Evolutionary conservation across 2,113 vertebrate genomes (phyloP).

Genomic region (Tragelaphus strepsiceros): DNA sequence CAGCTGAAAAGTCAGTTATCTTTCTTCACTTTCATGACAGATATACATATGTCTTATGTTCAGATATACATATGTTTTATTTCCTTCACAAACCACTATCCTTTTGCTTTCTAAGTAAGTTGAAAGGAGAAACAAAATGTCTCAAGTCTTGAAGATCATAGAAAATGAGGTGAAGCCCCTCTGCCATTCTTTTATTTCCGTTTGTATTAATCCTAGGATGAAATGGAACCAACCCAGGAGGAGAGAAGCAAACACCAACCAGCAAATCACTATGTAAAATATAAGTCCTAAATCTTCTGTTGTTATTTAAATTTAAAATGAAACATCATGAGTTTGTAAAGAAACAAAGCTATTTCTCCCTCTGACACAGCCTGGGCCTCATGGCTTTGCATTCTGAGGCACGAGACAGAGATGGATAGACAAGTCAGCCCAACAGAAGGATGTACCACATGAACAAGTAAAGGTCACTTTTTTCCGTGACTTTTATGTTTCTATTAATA

Average conservation of each 20-base stretch:
- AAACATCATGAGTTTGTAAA: neutral
- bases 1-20: no score
- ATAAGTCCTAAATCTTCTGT: neutral
- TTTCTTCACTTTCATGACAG: no score
- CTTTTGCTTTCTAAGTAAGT: no score
- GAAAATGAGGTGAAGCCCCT: no score
- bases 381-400: neutral
- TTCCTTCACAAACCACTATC: no score
- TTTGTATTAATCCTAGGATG: no score
- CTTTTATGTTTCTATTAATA: neutral
- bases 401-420: neutral
- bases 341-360: neutral
- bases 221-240: neutral
- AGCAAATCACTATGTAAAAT: neutral
- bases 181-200: no score
- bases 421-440: neutral
- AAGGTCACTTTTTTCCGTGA: neutral
- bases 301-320: neutral
- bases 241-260: neutral
- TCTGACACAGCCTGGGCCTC: neutral
- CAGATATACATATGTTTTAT: no score
- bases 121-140: no score
- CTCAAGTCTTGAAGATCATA: no score
- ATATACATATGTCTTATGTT: no score
- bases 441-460: accelerated